Evolutionary conservation across 2,113 vertebrate genomes (phyloP).

Genomic region (Eidolon helvum): DNA sequence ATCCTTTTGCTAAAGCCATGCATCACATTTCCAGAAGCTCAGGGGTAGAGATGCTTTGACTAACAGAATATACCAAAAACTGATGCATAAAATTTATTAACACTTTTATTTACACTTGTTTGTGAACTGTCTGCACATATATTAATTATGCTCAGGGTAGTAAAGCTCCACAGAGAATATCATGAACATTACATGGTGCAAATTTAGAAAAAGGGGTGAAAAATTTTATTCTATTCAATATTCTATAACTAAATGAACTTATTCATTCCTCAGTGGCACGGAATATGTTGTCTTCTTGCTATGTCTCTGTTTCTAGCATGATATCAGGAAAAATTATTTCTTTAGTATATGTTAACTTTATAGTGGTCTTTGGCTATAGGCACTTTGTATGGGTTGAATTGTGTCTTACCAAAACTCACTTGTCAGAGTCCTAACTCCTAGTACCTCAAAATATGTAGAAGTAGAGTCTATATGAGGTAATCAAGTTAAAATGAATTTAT

Average conservation of each 20-base stretch:
- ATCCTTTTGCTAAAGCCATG: not conserved
- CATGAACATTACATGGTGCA: not conserved
- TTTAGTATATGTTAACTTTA: not conserved
- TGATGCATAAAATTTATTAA: not conserved
- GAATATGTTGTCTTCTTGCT: not conserved
- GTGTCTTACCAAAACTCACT: not conserved
- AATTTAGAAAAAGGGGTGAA: not conserved
- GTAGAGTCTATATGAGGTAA: not conserved
- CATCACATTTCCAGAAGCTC: not conserved
- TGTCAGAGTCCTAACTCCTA: not conserved
- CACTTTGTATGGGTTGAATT: not conserved
- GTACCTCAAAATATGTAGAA: not conserved
- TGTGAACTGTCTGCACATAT: not conserved
- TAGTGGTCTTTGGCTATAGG: not conserved
- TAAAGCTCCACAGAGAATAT: not conserved
- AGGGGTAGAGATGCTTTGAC: not conserved
- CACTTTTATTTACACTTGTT: not conserved
- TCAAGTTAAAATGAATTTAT: not conserved
- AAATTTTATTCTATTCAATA: not conserved
- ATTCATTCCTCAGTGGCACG: not conserved
- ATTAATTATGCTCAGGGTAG: not conserved
- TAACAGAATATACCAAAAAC: not conserved
- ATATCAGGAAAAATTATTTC: not conserved
- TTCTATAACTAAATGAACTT: not conserved
- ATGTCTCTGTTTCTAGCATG: not conserved